Base-by-base conservation (phyloP, 2,113 vertebrate genomes). In the Anguilla japonica region DNA sequence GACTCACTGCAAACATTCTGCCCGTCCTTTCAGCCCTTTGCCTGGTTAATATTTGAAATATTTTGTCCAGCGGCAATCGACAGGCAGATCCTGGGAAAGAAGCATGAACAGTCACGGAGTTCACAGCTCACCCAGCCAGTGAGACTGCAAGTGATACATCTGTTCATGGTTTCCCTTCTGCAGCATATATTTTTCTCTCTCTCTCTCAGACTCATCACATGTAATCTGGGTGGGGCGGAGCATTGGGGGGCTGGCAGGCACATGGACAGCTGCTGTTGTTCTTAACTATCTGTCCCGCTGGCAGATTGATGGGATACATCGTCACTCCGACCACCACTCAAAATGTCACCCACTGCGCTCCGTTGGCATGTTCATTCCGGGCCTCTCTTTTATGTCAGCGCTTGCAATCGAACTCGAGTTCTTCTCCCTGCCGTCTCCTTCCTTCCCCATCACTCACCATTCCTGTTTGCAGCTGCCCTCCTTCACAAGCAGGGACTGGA, bases 1-100 rank as follows among this genome's bases (percentile, higher is more conserved):
- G 94, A 95, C 88, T 95, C 94, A 94, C 90, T 83, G 50, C 60
- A 89, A 90, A 92, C 83, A 46, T 40, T 50, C 39, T 91, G 90
- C 88, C 90, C 89, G 86, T 50, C 87, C 79, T 79, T 89, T 50
- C 53, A 71, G 40, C 63, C 34, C 34, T 75, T 50, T 71, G 43
- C 71, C 85, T 83, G 46, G 80, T 81, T 84, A 90, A 87, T 56
- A 34, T n/a, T 22, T 81, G 60, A 87, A 86, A 39, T 87, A 71
- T 34, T 75, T n/a, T 75, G 5, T 34, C 71, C 71, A 75, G n/a
- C 34, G 71, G 63, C n/a, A 75, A 34, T 34, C 9, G 13, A 75
- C 26, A 71, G 63, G 63, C 26, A 75, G n/a, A 34, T 75, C 71
- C 71, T 75, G 71, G 34, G 71, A 75, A 75, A 75, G n/a, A 13